These are phyloP conservation scores for Littorina saxatilis DNA, from an alignment of 1,140 invertebrate genomes.

Conservation along the genomic window DNA sequence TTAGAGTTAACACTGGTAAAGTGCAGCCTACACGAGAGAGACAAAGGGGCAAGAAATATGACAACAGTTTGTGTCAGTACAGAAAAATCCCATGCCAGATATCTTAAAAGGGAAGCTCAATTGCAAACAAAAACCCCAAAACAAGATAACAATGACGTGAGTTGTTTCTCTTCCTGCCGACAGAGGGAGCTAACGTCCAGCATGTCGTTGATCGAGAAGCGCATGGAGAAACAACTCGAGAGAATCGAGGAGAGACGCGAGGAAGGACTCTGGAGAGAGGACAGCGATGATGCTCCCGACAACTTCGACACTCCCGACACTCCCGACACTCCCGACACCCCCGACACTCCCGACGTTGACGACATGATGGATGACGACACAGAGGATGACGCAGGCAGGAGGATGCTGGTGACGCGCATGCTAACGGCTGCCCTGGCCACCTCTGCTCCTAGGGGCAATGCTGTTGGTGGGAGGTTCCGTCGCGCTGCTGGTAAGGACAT, in stretches of 20 bases:
- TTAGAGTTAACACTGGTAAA: too few species aligned
- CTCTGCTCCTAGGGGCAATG: not conserved
- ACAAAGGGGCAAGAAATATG: too few species aligned
- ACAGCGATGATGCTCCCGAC: slow-evolving; percentile 9
- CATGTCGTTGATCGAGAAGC: slow-evolving; percentile 26
- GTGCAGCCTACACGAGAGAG: too few species aligned
- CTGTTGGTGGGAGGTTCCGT: slow-evolving; percentile 2
- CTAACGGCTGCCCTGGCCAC: not conserved
- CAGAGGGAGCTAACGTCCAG: slow-evolving; percentile 24
- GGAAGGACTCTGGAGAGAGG: slow-evolving; percentile 38
- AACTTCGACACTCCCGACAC: slow-evolving; percentile 17
- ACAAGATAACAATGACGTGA: too few species aligned
- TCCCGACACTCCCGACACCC: not conserved
- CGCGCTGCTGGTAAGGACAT: slow-evolving; percentile 4
- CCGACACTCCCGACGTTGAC: slow-evolving; percentile 1
- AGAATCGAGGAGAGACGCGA: slow-evolving; percentile 30
- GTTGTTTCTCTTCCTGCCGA: too few species aligned
- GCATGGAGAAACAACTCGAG: slow-evolving; percentile 34
- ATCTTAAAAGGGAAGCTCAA: too few species aligned
- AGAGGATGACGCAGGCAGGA: slow-evolving; percentile 34
- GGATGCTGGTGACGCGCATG: slow-evolving; percentile 29
- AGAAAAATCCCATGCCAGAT: too few species aligned
- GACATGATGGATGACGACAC: slow-evolving; percentile 24
- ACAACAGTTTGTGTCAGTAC: too few species aligned
- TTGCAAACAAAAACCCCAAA: too few species aligned